These are phyloP conservation scores for Sitophilus oryzae DNA, from an alignment of 1,140 invertebrate genomes.

Conservation along the genomic window DNA sequence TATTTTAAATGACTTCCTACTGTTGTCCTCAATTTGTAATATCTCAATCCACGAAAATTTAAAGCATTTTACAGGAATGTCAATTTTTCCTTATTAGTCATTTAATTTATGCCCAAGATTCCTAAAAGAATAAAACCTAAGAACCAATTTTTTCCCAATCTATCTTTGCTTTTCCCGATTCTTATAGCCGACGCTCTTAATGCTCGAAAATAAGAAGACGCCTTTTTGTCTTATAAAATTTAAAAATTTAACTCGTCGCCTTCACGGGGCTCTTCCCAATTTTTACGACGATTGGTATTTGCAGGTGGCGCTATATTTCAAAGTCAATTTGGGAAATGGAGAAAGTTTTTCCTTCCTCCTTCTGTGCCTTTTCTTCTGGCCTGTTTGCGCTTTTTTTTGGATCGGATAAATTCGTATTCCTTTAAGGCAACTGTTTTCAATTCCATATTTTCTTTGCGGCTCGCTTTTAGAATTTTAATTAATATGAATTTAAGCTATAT, in stretches of 20 bases:
- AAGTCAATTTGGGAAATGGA: neutral
- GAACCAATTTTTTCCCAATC: neutral
- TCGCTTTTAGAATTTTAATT: no score
- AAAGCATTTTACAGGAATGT: neutral
- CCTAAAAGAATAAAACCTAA: neutral
- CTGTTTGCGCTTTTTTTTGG: no score
- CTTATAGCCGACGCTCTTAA: neutral
- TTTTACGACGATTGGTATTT: neutral
- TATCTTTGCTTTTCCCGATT: neutral
- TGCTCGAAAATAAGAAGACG: neutral
- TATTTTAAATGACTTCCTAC: no score
- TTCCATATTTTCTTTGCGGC: no score
- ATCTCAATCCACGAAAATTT: no score
- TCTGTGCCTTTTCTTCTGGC: no score
- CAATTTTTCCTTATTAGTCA: neutral
- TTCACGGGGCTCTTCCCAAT: neutral
- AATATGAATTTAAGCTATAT: no score
- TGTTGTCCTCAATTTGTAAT: no score
- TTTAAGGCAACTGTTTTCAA: no score
- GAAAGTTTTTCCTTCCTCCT: neutral
- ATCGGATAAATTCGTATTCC: no score
- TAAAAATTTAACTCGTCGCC: neutral
- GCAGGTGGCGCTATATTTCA: neutral
- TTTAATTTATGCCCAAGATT: neutral
- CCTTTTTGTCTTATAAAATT: neutral